Conservation (phyloP, 2,888 invertebrate genomes). For the Beris chalybata region DNA sequence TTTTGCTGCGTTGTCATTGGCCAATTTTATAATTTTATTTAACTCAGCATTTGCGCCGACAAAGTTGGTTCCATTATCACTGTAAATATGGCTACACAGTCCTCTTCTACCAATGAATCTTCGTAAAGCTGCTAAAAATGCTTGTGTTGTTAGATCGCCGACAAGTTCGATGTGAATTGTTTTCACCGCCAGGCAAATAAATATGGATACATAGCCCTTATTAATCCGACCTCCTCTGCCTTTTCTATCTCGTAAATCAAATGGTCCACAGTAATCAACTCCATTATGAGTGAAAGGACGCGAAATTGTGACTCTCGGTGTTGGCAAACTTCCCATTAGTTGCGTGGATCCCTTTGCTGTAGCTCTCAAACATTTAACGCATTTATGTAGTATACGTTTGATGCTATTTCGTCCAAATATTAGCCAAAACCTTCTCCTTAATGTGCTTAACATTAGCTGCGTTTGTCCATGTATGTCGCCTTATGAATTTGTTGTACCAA, state of each 20-base stretch:
- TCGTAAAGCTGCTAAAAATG: neutral
- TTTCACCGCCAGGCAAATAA: slow-evolving; percentile 14
- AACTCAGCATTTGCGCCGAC: neutral
- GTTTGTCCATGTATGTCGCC: neutral
- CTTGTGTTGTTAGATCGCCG: neutral
- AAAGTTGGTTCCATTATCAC: neutral
- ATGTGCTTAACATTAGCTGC: neutral
- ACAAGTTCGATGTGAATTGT: slow-evolving; percentile 2
- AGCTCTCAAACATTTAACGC: neutral
- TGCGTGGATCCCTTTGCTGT: neutral
- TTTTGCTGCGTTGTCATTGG: neutral
- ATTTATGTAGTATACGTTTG: neutral
- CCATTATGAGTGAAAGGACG: neutral
- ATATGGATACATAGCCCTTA: slow-evolving; percentile 39
- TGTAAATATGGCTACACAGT: neutral
- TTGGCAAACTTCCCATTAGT: neutral
- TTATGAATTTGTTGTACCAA: neutral
- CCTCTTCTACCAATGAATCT: neutral
- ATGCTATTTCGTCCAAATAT: neutral
- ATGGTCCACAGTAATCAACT: slow-evolving; percentile 6
- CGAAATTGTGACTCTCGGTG: neutral
- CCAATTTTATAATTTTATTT: neutral
- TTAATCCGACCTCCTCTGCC: neutral
- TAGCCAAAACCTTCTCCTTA: neutral
- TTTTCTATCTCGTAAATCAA: neutral